Percentiles rank a stretch among this genome's conserved stretches.
phyloP scores from a whole-genome alignment of 1,140 invertebrate genomes.

The Pristionchus pacificus region DNA sequence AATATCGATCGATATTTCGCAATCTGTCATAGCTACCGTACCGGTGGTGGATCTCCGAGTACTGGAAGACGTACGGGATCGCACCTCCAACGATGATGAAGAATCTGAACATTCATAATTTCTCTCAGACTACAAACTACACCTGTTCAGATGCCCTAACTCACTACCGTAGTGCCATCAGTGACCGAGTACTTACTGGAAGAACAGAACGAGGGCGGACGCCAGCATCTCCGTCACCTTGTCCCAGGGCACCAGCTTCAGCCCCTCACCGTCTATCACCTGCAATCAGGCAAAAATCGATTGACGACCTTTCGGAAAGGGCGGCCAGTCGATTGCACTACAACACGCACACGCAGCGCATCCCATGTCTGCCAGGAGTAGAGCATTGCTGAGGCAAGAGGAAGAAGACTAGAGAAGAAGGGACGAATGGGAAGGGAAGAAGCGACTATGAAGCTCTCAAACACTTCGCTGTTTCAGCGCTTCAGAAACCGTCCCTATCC shows the following conservation, averaged over 20 bases:
- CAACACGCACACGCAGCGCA: too few relatives aligned
- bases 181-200: slow-evolving; percentile 8
- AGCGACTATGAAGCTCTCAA: too few relatives aligned
- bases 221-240: slow-evolving; percentile 16
- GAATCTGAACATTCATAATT: slow-evolving; percentile 12
- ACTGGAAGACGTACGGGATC: slow-evolving; percentile 57
- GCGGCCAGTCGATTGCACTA: too few relatives aligned
- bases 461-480: too few relatives aligned
- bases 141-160: background rate
- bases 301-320: too few relatives aligned
- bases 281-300: slow-evolving; percentile 16
- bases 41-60: slow-evolving; percentile 35
- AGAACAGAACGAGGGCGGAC: slow-evolving; percentile 16
- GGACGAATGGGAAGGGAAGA: too few relatives aligned
- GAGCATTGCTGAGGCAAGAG: too few relatives aligned
- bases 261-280: slow-evolving; percentile 28
- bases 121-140: background rate
- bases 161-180: background rate
- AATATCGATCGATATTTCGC: too few relatives aligned
- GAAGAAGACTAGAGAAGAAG: too few relatives aligned
- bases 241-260: slow-evolving; percentile 29
- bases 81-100: slow-evolving; percentile 40
- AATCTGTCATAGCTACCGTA: too few relatives aligned
- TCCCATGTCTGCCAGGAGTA: too few relatives aligned
- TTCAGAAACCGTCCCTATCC: too few relatives aligned